These are phyloP conservation scores for Corythaeola cristata DNA, from an alignment of 2,113 vertebrate species.

Conservation along the genomic window DNA sequence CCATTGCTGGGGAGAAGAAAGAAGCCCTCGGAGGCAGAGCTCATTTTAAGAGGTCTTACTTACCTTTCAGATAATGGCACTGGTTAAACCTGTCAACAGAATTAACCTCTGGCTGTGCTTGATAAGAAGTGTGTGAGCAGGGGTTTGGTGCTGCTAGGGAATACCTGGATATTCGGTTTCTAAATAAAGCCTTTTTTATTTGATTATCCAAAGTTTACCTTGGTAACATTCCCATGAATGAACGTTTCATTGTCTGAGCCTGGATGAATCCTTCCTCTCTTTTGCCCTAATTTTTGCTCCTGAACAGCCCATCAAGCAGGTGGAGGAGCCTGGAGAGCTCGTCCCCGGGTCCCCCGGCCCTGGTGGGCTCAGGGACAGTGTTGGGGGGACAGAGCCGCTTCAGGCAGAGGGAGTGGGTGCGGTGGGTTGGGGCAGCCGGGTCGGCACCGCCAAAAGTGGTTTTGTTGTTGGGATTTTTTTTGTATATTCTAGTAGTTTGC, in stretches of 20 bases:
- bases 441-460: accelerated
- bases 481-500: background rate
- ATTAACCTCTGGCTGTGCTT: background rate
- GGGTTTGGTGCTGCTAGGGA: background rate
- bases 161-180: background rate
- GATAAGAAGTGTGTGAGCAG: background rate
- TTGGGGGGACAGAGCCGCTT: background rate
- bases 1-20: background rate
- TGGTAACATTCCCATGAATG: background rate
- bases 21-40: background rate
- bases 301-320: background rate
- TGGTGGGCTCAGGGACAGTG: accelerated
- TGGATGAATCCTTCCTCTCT: background rate
- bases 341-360: accelerated
- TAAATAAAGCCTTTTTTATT: background rate
- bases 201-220: background rate
- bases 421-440: accelerated
- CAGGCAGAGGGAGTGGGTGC: accelerated
- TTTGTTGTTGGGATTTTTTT: accelerated
- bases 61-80: background rate
- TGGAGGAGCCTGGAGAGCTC: background rate
- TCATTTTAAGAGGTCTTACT: background rate
- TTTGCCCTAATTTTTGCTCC: background rate
- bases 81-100: background rate
- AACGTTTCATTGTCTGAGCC: background rate